These are phyloP conservation scores for Spermophilus dauricus DNA, from an alignment of 2,113 vertebrate genomes.

Conservation along the genomic window DNA sequence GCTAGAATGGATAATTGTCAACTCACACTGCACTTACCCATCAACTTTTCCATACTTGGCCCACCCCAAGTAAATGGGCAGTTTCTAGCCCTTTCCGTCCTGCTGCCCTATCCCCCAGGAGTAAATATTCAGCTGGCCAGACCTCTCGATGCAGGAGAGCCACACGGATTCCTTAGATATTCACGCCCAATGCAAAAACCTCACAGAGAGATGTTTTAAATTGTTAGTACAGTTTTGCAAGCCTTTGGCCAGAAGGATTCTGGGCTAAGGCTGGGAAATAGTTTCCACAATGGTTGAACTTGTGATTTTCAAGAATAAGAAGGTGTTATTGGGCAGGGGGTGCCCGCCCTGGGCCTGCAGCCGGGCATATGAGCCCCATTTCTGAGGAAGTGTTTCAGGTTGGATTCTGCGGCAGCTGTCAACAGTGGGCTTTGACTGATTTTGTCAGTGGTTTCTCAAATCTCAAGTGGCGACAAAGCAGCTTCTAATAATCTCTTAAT, in stretches of 20 bases:
- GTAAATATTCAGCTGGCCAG: neutral
- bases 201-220: neutral
- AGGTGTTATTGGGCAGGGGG: no score
- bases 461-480: neutral
- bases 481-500: neutral
- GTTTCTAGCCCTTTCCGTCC: neutral
- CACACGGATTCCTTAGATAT: neutral
- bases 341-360: accelerated
- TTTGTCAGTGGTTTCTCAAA: neutral
- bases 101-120: neutral
- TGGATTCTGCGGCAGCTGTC: neutral
- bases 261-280: neutral
- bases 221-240: neutral
- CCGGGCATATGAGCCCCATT: accelerated
- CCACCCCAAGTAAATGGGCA: neutral
- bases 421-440: neutral
- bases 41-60: neutral
- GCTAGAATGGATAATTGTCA: neutral
- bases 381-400: neutral
- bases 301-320: neutral
- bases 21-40: neutral
- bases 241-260: neutral
- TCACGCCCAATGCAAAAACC: neutral
- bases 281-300: neutral
- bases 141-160: neutral